Percentiles rank a stretch among this genome's conserved stretches.
These are phyloP conservation scores for Rattus norvegicus DNA, from an alignment of 2,113 vertebrate genomes.

Conservation along the genomic window GRCr8 NC_086035.1:15431001-15431500, in stretches of 20 bases:
- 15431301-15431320: neutral
- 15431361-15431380: neutral
- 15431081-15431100: neutral
- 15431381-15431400: neutral
- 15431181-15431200: neutral
- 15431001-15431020: neutral
- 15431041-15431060: neutral
- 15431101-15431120: neutral
- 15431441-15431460: neutral
- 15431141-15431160: neutral
- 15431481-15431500: neutral
- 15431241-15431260: neutral
- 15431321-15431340: neutral
- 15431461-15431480: neutral
- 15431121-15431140: neutral
- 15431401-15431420: neutral
- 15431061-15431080: neutral
- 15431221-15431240: neutral
- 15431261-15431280: neutral
- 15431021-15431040: neutral
- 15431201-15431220: neutral
- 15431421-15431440: neutral
- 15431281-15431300: neutral
- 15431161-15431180: neutral
- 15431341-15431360: neutral